Evolutionary conservation across 2,888 invertebrate genomes (phyloP), one percentile per base, ranked within the genome.

Genomic region (Drosophila cognata): DNA sequence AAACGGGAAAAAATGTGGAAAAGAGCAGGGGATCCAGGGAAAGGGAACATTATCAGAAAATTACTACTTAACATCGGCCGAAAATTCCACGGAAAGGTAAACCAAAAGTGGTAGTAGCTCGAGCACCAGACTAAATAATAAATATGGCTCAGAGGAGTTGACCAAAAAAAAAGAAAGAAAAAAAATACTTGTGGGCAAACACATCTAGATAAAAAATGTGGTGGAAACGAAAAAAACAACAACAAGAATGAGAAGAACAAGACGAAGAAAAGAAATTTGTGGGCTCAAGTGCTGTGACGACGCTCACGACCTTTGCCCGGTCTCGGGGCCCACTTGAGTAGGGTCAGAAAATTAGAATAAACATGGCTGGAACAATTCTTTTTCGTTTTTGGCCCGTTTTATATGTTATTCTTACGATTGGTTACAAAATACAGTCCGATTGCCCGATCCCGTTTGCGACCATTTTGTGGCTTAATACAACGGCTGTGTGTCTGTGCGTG

Each of bases 271-370:
- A 36, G 43, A 68, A 77, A 61, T 57, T 66, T 66, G 61, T 75
- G 61, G 55, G 72, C 82, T 90, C 87, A 88, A 88, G 87, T 88
- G 89, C 74, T 90, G 86, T 77, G 90, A 90, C 87, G 86, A 89
- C 80, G 74, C 79, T 79, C 70, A 69, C 84, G 86, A 87, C 87
- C 87, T 87, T 88, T 89, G 73, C 68, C 50, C 52, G 52, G 46
- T 71, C 62, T 50, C 52, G 52, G 46, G 71, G 66, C 29, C 43
- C 82, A 83, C 91, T 91, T 90, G 88, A 91, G 85, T 69, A 77
- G 91, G 91, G 85, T 90, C 85, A 82, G 88, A 86, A 91, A 91
- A 91, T 89, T 90, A 88, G 88, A 91, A 91, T 91, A 91, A 91
- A 91, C 57, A 43, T 53, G 62, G 74, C 66, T 82, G 77, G 71